phyloP scores from a whole-genome alignment of 2,113 vertebrate genomes.

The Nothobranchius kuhntae region DNA sequence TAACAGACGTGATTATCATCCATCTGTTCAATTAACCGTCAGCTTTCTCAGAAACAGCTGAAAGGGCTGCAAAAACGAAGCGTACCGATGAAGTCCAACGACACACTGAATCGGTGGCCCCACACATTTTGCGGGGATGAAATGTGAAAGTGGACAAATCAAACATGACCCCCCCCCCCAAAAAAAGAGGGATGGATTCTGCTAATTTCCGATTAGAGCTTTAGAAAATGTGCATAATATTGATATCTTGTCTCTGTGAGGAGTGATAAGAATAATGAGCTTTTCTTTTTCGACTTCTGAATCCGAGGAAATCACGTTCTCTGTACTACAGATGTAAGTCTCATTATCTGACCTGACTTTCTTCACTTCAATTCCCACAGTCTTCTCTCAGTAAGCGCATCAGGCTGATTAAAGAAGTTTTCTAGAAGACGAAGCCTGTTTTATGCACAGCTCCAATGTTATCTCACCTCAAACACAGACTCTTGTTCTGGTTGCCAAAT shows the following conservation, averaged over 20 bases:
- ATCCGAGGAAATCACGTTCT: constrained; percentile 69
- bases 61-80: constrained; percentile 39
- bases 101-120: constrained; percentile 52
- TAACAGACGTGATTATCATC: constrained; percentile 67
- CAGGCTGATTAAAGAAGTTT: constrained; percentile 74
- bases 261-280: constrained; percentile 76
- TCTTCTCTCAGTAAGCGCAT: constrained; percentile 72
- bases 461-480: constrained; percentile 57
- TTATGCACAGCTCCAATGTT: constrained; percentile 53
- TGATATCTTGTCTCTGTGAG: constrained; percentile 62
- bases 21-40: constrained; percentile 75
- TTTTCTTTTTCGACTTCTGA: constrained; percentile 62
- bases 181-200: constrained; percentile 42
- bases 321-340: constrained; percentile 72
- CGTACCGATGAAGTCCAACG: constrained; percentile 35
- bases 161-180: constrained; percentile 2
- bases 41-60: constrained; percentile 56
- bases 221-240: constrained; percentile 69
- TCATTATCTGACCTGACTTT: constrained; percentile 76
- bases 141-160: constrained; percentile 50
- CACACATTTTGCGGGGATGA: constrained; percentile 33
- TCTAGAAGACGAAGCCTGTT: constrained; percentile 65
- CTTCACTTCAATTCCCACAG: constrained; percentile 70
- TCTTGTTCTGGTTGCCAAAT: constrained; percentile 52
- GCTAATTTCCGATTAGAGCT: constrained; percentile 61